Percentiles rank a stretch among this genome's conserved stretches.
Evolutionary conservation across 35 echinoderm and acorn worm species (phyloP).

Genomic region (Apostichopus parvimensis): DNA sequence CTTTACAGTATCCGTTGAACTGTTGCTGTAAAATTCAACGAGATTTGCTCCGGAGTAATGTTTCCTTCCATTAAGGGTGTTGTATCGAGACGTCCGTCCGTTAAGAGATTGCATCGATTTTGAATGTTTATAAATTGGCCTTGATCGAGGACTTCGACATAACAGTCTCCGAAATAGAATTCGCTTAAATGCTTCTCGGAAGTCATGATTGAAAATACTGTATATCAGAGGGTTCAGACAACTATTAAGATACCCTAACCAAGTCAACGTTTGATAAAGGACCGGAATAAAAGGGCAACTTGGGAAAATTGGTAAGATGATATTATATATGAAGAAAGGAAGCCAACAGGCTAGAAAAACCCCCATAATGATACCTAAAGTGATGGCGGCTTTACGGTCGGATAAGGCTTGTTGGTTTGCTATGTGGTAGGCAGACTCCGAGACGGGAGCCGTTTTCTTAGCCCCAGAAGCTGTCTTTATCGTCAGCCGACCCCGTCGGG

Average conservation of each 20-base stretch:
- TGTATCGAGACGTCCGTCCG: slow-evolving; percentile 30
- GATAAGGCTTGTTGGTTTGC: slow-evolving; percentile 79
- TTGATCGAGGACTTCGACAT: slow-evolving; percentile 48
- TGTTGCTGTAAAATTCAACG: slow-evolving; percentile 59
- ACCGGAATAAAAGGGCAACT: slow-evolving; percentile 57
- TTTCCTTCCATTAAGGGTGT: slow-evolving; percentile 32
- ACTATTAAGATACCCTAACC: slow-evolving; percentile 95
- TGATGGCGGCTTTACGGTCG: slow-evolving; percentile 94
- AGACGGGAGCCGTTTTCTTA: slow-evolving; percentile 64
- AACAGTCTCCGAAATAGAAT: slow-evolving; percentile 63
- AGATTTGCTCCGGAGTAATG: slow-evolving; percentile 29
- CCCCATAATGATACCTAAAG: slow-evolving; percentile 97
- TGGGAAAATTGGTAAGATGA: slow-evolving; percentile 80
- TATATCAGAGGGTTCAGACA: slow-evolving; percentile 94
- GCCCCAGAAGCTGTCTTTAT: slow-evolving; percentile 44
- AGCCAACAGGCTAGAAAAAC: slow-evolving; percentile 94
- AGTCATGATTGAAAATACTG: slow-evolving; percentile 96
- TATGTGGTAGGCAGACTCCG: slow-evolving; percentile 73
- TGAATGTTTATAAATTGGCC: slow-evolving; percentile 42
- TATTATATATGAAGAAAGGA: slow-evolving; percentile 91
- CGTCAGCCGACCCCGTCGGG: slow-evolving; percentile 69
- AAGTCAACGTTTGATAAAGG: slow-evolving; percentile 68
- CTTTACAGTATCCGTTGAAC: slow-evolving; percentile 51
- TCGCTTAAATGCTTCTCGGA: slow-evolving; percentile 84
- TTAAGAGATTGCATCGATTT: slow-evolving; percentile 17